Conservation (phyloP, 2,797 vertebrate genomes). For the Rhadinocentrus ornatus region DNA sequence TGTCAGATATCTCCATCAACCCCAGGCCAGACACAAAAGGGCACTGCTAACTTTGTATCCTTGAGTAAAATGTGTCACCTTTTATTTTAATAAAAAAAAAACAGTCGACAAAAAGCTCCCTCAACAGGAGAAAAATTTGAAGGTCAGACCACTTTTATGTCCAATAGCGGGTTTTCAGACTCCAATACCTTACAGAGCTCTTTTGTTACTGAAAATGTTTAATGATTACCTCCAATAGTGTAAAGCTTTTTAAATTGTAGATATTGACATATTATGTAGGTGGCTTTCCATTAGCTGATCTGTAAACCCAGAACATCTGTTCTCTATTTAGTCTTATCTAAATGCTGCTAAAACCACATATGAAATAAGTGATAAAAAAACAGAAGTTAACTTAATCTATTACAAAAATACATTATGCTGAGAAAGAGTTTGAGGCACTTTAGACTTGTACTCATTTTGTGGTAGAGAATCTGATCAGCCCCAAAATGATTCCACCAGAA, state of each 20-base stretch:
- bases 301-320: not conserved
- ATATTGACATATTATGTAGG: not conserved
- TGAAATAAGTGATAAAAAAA: not conserved
- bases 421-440: not conserved
- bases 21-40: slow-evolving; percentile 46
- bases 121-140: slow-evolving; percentile 57
- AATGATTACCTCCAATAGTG: slow-evolving; percentile 46
- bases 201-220: slow-evolving; percentile 62
- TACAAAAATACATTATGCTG: not conserved
- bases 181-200: slow-evolving; percentile 24
- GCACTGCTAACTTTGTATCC: slow-evolving; percentile 42
- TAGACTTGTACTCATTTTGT: not conserved
- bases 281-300: slow-evolving; percentile 15
- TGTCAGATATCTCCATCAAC: slow-evolving; percentile 39
- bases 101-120: slow-evolving; percentile 31
- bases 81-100: slow-evolving; percentile 49
- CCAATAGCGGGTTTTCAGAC: slow-evolving; percentile 31
- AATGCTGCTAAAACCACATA: slow-evolving; percentile 1
- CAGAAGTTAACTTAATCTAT: not conserved
- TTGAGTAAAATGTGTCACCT: slow-evolving; percentile 39
- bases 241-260: slow-evolving; percentile 11
- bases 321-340: not conserved
- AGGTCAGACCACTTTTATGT: slow-evolving; percentile 71
- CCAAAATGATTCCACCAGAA: not conserved
- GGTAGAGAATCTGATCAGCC: not conserved